phyloP scores from a whole-genome alignment of 2,888 invertebrate genomes.

The Limnephilus auricula region DNA sequence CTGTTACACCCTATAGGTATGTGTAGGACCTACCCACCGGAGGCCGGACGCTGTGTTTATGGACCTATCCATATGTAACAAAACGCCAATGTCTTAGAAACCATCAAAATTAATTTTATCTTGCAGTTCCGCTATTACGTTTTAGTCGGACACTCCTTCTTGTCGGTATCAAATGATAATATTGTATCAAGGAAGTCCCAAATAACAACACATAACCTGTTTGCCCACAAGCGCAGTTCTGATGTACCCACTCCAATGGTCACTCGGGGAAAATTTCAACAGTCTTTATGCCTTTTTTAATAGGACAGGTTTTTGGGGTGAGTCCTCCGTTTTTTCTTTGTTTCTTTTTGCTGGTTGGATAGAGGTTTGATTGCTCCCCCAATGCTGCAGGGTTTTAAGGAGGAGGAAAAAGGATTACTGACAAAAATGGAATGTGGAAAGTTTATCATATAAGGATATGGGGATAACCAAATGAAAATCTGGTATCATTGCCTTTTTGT shows the following conservation, averaged over 20 bases:
- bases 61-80: neutral
- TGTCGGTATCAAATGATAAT: neutral
- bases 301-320: conserved; percentile 2
- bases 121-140: neutral
- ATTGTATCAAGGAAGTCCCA: neutral
- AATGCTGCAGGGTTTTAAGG: neutral
- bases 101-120: neutral
- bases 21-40: too few species aligned
- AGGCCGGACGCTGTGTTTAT: neutral
- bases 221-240: neutral
- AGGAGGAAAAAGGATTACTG: neutral
- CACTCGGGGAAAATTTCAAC: neutral
- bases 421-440: neutral
- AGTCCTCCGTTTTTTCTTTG: neutral
- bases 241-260: neutral
- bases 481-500: too few species aligned
- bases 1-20: neutral
- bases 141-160: neutral
- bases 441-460: too few species aligned
- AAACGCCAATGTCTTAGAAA: neutral
- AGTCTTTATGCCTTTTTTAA: neutral
- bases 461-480: too few species aligned
- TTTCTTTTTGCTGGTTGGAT: neutral
- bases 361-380: neutral
- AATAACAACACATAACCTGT: neutral